Evolutionary conservation across 2,797 vertebrate species (phyloP).

Genomic region (Rhabdomys pumilio): DNA sequence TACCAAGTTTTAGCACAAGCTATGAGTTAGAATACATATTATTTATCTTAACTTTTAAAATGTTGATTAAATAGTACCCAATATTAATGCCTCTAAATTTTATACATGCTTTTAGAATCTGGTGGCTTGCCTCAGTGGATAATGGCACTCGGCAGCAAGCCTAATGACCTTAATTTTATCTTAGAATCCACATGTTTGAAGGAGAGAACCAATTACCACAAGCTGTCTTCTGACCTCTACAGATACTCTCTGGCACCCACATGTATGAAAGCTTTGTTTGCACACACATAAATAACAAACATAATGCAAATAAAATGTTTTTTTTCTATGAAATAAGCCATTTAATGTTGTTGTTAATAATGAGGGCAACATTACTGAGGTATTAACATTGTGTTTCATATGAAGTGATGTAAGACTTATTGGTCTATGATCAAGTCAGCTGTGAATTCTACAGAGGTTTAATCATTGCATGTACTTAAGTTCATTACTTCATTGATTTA

Average conservation of each 20-base stretch:
- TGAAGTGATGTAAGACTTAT: background rate
- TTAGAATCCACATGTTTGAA: background rate
- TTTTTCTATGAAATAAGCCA: background rate
- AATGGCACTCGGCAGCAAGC: background rate
- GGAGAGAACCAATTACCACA: background rate
- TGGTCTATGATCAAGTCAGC: background rate
- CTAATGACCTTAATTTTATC: background rate
- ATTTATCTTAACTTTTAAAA: background rate
- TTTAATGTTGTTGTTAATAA: background rate
- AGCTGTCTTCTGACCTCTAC: background rate
- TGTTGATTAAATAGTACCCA: background rate
- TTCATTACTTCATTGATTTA: background rate
- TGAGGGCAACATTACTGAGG: background rate
- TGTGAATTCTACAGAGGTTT: background rate
- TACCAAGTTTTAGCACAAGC: background rate
- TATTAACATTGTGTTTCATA: background rate
- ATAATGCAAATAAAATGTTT: background rate
- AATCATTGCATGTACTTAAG: background rate
- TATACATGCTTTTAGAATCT: background rate
- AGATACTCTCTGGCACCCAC: background rate
- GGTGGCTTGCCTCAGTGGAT: background rate
- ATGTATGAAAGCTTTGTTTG: too few relatives aligned
- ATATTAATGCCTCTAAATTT: background rate
- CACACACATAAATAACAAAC: background rate
- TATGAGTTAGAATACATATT: background rate